These are phyloP conservation scores for Malurus leucopterus DNA, from an alignment of 2,797 vertebrate species.

Conservation along the genomic window DNA sequence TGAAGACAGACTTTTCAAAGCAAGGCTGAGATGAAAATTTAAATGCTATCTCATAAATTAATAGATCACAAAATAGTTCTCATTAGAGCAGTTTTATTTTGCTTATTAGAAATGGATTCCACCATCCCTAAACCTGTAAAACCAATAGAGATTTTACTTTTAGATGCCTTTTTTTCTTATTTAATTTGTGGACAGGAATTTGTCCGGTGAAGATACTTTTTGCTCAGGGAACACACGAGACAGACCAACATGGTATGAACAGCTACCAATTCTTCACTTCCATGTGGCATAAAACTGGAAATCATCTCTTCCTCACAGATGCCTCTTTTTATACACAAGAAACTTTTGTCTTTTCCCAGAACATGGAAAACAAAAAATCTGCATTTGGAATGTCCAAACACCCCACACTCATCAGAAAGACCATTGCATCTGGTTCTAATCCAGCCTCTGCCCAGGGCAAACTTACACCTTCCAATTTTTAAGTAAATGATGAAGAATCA, in stretches of 20 bases:
- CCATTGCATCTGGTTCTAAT: accelerated
- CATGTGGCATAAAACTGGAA: neutral
- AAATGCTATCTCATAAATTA: neutral
- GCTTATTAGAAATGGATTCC: neutral
- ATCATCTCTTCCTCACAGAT: neutral
- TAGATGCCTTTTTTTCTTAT: accelerated
- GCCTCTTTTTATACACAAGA: neutral
- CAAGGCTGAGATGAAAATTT: neutral
- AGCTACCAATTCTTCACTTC: neutral
- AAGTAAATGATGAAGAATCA: neutral
- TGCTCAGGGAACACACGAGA: neutral
- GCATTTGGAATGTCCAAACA: neutral
- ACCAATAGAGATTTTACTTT: neutral
- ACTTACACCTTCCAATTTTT: accelerated
- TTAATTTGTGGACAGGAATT: neutral
- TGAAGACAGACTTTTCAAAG: neutral
- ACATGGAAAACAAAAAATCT: neutral
- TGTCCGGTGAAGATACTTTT: neutral
- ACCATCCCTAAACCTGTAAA: neutral
- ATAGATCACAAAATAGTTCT: neutral
- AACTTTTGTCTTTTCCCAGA: neutral
- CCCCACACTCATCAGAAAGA: neutral
- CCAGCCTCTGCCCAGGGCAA: neutral
- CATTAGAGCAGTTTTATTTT: neutral
- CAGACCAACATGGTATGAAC: neutral